A percentile compares a stretch with the other conserved stretches of the same genome.
Evolutionary conservation across 2,113 vertebrate genomes (phyloP).

Genomic region (Aptenodytes patagonicus): DNA sequence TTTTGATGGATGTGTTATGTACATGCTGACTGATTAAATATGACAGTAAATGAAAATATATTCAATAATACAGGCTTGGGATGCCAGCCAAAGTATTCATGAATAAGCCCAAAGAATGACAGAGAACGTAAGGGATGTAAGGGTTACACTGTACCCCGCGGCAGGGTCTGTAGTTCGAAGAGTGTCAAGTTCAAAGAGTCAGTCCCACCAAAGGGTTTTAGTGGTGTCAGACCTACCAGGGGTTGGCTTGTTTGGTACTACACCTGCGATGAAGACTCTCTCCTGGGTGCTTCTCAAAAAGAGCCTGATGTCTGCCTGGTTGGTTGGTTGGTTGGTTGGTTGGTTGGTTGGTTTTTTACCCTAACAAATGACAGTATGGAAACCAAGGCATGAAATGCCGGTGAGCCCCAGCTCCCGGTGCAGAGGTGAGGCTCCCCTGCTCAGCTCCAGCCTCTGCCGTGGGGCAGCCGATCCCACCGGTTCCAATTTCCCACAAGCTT

Average conservation of each 20-base stretch:
- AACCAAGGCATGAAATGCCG: background rate
- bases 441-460: background rate
- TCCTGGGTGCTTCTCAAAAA: background rate
- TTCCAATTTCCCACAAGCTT: background rate
- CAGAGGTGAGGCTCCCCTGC: background rate
- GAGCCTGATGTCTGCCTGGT: background rate
- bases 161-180: background rate
- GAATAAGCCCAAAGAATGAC: background rate
- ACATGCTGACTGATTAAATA: background rate
- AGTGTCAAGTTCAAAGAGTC: background rate
- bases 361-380: background rate
- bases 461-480: accelerated
- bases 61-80: background rate
- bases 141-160: background rate
- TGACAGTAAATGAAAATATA: constrained; percentile 7
- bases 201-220: background rate
- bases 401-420: background rate
- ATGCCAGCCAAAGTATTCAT: background rate
- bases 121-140: background rate
- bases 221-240: background rate
- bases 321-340: background rate
- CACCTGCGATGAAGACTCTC: background rate
- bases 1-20: constrained; percentile 6
- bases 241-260: background rate
- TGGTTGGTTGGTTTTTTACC: background rate